phyloP scores from a whole-genome alignment of 1,140 invertebrate genomes.

The Eumeta japonica region DNA sequence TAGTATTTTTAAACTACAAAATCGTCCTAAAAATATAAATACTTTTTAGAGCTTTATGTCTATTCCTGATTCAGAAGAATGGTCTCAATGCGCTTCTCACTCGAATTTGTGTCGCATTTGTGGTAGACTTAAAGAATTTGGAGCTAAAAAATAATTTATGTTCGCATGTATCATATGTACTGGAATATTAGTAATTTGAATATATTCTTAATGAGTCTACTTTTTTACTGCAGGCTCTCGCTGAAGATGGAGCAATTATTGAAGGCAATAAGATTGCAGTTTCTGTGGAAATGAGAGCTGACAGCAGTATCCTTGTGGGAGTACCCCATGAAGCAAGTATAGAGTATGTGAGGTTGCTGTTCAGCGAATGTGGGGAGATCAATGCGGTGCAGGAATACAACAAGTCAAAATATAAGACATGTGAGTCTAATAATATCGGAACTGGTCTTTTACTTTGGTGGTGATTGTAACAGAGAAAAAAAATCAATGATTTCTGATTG shows the following conservation, averaged over 20 bases:
- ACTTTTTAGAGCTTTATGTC: too few relatives aligned
- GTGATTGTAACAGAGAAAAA: background rate
- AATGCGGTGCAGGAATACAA: conserved; percentile 51
- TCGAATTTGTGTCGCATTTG: too few relatives aligned
- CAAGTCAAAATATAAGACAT: conserved; percentile 52
- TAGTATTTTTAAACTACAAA: too few relatives aligned
- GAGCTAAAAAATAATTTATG: too few relatives aligned
- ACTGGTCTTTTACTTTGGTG: background rate
- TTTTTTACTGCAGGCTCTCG: conserved; percentile 29
- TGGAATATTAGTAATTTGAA: too few relatives aligned
- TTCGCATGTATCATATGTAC: too few relatives aligned
- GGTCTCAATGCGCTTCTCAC: too few relatives aligned
- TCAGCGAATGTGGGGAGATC: conserved; percentile 43
- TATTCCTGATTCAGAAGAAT: too few relatives aligned
- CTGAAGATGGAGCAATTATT: conserved; percentile 36
- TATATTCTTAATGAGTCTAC: too few relatives aligned
- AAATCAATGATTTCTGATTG: background rate
- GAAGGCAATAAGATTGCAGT: conserved; percentile 37
- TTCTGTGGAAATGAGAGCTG: conserved; percentile 40
- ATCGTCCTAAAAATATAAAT: too few relatives aligned
- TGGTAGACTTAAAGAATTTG: too few relatives aligned
- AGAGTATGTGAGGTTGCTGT: conserved; percentile 42
- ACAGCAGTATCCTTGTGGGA: conserved; percentile 45
- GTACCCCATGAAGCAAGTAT: conserved; percentile 47
- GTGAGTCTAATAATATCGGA: conserved; percentile 35